A percentile compares a stretch with the other conserved stretches of the same genome.
These are phyloP conservation scores for Hemicrepidius hirtus DNA, from an alignment of 2,888 invertebrate species.

Conservation along the genomic window DNA sequence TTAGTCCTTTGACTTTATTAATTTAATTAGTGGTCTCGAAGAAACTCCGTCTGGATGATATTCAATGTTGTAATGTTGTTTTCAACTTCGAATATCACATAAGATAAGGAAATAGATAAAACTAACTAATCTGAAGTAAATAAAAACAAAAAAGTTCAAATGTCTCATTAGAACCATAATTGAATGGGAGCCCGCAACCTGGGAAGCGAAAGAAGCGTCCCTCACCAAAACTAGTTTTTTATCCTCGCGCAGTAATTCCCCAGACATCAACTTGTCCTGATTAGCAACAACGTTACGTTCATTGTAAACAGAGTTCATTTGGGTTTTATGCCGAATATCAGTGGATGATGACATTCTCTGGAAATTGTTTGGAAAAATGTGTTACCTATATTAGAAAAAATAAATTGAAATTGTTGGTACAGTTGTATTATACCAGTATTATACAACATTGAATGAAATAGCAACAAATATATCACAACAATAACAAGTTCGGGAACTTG, in stretches of 20 bases:
- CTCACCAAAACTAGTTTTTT: slow-evolving; percentile 44
- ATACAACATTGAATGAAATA: too few relatives aligned
- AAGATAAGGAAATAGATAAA: slow-evolving; percentile 1
- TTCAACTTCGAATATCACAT: not conserved
- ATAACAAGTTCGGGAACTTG: not conserved
- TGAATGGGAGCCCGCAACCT: slow-evolving; percentile 36
- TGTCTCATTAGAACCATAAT: slow-evolving; percentile 53
- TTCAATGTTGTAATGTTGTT: not conserved
- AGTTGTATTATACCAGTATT: too few relatives aligned
- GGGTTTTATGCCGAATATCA: too few relatives aligned
- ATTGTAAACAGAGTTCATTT: slow-evolving; percentile 52
- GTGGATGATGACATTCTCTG: too few relatives aligned
- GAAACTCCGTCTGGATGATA: too few relatives aligned
- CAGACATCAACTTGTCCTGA: slow-evolving; percentile 56
- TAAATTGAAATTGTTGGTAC: too few relatives aligned
- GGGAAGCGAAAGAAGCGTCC: slow-evolving; percentile 20
- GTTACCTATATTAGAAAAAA: too few relatives aligned
- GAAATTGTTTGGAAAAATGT: too few relatives aligned
- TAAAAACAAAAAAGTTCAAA: slow-evolving; percentile 48
- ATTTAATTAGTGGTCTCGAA: too few relatives aligned
- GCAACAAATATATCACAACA: too few relatives aligned
- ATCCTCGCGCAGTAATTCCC: slow-evolving; percentile 53
- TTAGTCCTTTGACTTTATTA: too few relatives aligned
- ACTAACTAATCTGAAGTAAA: slow-evolving; percentile 20
- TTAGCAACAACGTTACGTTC: slow-evolving; percentile 54